Base-by-base conservation (phyloP, 2,113 vertebrate species). In the Spermophilus dauricus region DNA sequence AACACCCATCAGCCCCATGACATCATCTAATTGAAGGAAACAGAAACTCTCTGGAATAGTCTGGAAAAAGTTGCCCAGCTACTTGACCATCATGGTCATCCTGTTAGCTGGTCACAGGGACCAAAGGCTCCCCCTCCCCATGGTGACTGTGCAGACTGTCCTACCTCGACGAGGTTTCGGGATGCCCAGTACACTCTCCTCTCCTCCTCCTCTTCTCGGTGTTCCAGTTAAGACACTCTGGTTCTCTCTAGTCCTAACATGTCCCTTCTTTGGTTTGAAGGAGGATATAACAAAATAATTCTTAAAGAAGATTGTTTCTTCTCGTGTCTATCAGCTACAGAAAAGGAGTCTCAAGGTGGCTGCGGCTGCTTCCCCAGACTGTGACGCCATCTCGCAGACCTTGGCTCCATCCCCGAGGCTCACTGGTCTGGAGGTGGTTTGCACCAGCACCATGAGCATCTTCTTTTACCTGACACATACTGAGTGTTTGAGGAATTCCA, bases 121-220 rank as follows among this genome's bases (percentile, higher is more conserved):
- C 6, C 0, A 5, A 14, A 37, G 8, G 39, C 30, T 51, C 26
- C 61, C 24, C 61, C 56, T 58, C 26, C 82, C 39, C 9, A 8
- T 0, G 22, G 28, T 69, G 18, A 30, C 5, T 24, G 13, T 28
- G 12, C 65, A 82, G 1, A 0, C 8, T 78, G 91, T 72, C 45
- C n/a, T 37, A 0, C 2, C 0, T 16, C 1, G 7, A 69, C 1
- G 39, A 34, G 42, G n/a, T 8, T 42, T 53, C 26, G 1, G 18
- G 42, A 76, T 7, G n/a, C n/a, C 16, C 1, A 8, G 10, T 18
- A 37, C 63, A 10, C 24, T 51, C 77, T 78, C 18, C 3, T 58
- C 77, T 75, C 18, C 2, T 53, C 51, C 13, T 53, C 14, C 77
- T 75, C 18, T 3, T 34, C 76, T 42, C 34, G 24, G 39, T 0